Evolutionary conservation across 2,797 vertebrate species (phyloP).

Genomic region (Rhynchonycteris naso): DNA sequence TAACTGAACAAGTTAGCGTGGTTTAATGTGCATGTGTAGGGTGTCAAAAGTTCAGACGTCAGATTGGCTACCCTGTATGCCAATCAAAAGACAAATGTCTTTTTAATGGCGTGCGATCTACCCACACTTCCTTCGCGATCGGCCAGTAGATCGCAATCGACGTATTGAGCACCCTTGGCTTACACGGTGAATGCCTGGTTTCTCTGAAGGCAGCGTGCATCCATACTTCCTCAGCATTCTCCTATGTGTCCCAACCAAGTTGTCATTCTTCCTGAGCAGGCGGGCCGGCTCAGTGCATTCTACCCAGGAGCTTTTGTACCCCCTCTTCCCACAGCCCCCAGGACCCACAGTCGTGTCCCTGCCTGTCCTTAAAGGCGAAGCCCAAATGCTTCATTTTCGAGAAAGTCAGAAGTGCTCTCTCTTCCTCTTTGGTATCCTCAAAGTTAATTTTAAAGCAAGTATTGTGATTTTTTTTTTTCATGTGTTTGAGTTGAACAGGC

Average conservation of each 20-base stretch:
- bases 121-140: no score
- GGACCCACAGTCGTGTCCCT: no score
- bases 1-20: no score
- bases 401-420: neutral
- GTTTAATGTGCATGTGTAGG: no score
- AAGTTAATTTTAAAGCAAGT: neutral
- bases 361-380: neutral
- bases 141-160: no score
- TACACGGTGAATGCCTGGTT: neutral
- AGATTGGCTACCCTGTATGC: no score
- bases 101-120: no score
- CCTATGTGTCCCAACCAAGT: neutral
- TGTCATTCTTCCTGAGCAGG: fast-evolving
- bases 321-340: neutral
- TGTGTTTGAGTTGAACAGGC: neutral
- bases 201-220: no score
- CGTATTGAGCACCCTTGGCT: no score
- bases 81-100: no score
- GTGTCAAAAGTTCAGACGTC: no score
- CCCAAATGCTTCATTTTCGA: neutral
- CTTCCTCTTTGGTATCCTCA: neutral
- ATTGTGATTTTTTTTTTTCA: neutral
- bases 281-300: fast-evolving
- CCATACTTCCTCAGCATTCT: neutral
- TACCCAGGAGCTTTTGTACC: neutral